These are phyloP conservation scores for Hypotaenidia okinawae DNA, from an alignment of 2,797 vertebrate genomes.

Conservation along the genomic window DNA sequence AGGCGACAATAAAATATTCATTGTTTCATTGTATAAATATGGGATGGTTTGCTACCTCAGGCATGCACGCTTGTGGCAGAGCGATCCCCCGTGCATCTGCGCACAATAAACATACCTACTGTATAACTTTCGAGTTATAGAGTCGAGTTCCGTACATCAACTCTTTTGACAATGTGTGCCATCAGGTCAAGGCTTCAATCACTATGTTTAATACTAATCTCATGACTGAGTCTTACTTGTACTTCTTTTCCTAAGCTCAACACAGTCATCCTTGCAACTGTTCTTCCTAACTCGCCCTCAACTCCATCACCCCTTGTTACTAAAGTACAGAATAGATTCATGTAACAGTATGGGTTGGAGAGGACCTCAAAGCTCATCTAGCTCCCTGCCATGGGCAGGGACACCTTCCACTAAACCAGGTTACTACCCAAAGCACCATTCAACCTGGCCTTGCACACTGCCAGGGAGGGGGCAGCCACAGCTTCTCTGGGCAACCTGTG, in stretches of 20 bases:
- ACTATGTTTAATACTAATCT: neutral
- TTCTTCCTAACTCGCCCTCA: neutral
- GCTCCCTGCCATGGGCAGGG: neutral
- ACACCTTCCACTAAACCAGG: neutral
- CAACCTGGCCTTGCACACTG: neutral
- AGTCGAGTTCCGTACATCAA: too few relatives aligned
- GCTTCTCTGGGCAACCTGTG: too few relatives aligned
- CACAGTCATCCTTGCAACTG: neutral
- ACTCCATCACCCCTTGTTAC: neutral
- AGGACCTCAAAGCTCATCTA: neutral
- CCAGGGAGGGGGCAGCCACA: neutral
- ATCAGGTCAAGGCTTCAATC: neutral
- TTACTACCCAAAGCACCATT: neutral
- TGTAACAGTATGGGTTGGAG: neutral
- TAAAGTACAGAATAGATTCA: neutral
- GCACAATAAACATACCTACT: too few relatives aligned
- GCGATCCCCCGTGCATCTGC: too few relatives aligned
- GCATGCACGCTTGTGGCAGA: too few relatives aligned
- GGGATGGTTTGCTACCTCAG: too few relatives aligned
- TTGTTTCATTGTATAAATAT: too few relatives aligned
- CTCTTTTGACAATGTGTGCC: neutral
- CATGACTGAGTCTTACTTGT: neutral
- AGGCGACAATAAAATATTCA: too few relatives aligned
- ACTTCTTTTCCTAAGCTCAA: neutral
- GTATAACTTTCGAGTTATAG: too few relatives aligned